Evolutionary conservation across 1,140 invertebrate genomes (phyloP).

Genomic region (Ips nitidus): DNA sequence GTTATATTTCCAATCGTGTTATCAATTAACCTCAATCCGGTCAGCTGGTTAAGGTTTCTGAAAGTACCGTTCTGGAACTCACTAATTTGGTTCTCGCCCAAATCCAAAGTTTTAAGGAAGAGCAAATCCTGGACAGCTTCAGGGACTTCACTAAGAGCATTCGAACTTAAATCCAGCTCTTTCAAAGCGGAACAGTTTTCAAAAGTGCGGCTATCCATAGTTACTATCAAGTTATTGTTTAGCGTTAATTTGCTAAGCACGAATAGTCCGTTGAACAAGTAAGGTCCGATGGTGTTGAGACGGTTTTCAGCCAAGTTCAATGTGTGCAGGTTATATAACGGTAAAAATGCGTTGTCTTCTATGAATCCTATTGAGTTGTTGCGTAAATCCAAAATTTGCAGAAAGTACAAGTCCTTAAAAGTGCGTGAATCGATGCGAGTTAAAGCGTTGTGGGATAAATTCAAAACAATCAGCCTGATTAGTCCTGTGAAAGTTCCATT

Average conservation of each 20-base stretch:
- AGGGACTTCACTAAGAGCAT: constrained; percentile 78
- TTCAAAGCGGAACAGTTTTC: constrained; percentile 88
- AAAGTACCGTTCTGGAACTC: constrained; percentile 80
- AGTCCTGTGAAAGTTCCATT: constrained; percentile 81
- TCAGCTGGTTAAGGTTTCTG: constrained; percentile 79
- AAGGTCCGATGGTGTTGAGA: constrained; percentile 75
- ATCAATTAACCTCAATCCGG: constrained; percentile 79
- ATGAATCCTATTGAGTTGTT: constrained; percentile 86
- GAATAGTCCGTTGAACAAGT: constrained; percentile 82
- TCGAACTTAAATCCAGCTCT: constrained; percentile 85
- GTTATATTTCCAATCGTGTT: constrained; percentile 85
- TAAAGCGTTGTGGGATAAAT: constrained; percentile 81
- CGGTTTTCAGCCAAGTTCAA: constrained; percentile 84
- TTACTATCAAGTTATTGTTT: constrained; percentile 81
- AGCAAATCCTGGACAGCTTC: constrained; percentile 78
- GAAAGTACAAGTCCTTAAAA: constrained; percentile 83
- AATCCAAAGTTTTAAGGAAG: constrained; percentile 81
- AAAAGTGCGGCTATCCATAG: constrained; percentile 80
- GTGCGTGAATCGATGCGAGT: constrained; percentile 79
- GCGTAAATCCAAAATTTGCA: constrained; percentile 84
- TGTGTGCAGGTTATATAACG: constrained; percentile 83
- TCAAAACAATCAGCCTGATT: constrained; percentile 79
- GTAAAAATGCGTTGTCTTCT: constrained; percentile 82
- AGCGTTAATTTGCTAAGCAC: constrained; percentile 81
- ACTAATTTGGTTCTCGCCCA: constrained; percentile 84